Evolutionary conservation across 53 echinoderm and acorn worm genomes (phyloP).

Genomic region (Apostichopus leukothele): DNA sequence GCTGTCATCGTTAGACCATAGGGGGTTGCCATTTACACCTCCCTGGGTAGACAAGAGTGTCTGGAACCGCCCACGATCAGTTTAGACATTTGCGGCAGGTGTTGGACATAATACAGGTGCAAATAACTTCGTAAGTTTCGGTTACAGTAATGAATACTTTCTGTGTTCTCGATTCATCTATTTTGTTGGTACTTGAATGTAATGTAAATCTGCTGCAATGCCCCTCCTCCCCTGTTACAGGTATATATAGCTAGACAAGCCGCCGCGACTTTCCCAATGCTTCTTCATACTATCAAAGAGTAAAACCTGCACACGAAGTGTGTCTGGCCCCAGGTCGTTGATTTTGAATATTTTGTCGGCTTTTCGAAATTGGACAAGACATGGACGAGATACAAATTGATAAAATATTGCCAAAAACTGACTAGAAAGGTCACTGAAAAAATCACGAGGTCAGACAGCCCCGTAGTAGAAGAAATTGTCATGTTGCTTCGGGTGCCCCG

Average conservation of each 20-base stretch:
- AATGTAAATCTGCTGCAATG: too few relatives aligned
- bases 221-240: too few relatives aligned
- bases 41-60: too few relatives aligned
- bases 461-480: conserved; percentile 2
- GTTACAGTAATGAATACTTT: background rate
- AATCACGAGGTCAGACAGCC: conserved; percentile 16
- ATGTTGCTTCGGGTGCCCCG: conserved; percentile 38
- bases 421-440: conserved; percentile 12
- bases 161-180: background rate
- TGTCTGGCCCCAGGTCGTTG: conserved; percentile 16
- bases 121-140: background rate
- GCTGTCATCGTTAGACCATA: too few relatives aligned
- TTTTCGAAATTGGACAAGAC: conserved; percentile 27
- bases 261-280: too few relatives aligned
- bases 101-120: background rate
- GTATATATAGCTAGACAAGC: too few relatives aligned
- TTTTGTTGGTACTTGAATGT: too few relatives aligned
- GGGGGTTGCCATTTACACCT: too few relatives aligned
- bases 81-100: background rate
- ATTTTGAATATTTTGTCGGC: conserved; percentile 5
- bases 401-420: conserved; percentile 25
- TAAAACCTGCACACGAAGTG: background rate
- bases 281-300: too few relatives aligned
- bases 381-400: conserved; percentile 24
- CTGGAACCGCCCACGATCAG: too few relatives aligned